Conservation (phyloP, 1,140 invertebrate genomes). For the Panagrolaimus sp. region DNA sequence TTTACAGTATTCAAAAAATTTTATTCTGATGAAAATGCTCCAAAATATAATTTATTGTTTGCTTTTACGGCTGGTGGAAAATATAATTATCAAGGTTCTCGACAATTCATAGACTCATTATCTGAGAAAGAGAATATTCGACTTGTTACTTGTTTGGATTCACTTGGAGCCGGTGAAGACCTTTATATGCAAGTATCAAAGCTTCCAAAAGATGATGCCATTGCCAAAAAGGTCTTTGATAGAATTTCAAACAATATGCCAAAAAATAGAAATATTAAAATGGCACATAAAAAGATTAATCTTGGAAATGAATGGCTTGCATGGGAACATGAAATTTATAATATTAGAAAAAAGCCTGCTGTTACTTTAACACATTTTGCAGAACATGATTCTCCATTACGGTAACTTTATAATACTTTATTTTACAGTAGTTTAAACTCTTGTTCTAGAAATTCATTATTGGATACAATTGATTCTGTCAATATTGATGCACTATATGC, state of each 20-base stretch:
- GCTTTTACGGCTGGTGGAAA: conserved; percentile 83
- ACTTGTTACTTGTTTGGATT: conserved; percentile 85
- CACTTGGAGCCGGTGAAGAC: conserved; percentile 64
- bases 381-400: conserved; percentile 58
- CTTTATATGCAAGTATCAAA: conserved; percentile 90
- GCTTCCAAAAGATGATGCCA: conserved; percentile 78
- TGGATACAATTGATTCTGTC: conserved; percentile 60
- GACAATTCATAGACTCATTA: conserved; percentile 91
- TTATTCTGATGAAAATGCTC: conserved; percentile 70
- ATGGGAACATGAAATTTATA: conserved; percentile 96
- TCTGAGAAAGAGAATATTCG: conserved; percentile 65
- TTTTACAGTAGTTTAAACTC: not conserved
- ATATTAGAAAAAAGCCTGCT: conserved; percentile 79
- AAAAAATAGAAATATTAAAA: conserved; percentile 67
- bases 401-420: conserved; percentile 45
- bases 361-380: conserved; percentile 79
- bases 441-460: conserved; percentile 58
- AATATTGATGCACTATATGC: conserved; percentile 65
- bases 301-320: conserved; percentile 82
- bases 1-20: conserved; percentile 86
- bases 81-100: conserved; percentile 88
- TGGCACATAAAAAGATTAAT: conserved; percentile 93
- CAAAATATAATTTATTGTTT: conserved; percentile 79
- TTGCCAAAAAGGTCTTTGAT: conserved; percentile 68
- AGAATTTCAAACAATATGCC: conserved; percentile 60